Evolutionary conservation across 2,113 vertebrate genomes (phyloP).

Genomic region (Meriones unguiculatus): DNA sequence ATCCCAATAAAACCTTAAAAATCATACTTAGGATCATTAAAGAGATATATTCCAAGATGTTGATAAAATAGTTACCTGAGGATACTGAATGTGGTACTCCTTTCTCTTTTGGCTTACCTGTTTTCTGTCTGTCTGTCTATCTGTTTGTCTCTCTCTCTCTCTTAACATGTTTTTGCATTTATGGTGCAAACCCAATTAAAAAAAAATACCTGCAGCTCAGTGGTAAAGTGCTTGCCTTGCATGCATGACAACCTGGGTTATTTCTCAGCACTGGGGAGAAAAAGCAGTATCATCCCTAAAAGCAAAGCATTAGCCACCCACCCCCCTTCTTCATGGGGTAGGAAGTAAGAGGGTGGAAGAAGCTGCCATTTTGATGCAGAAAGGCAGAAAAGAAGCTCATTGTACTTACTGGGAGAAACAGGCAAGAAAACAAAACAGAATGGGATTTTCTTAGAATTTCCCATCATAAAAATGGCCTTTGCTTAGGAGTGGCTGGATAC

Average conservation of each 20-base stretch:
- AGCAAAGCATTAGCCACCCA: not conserved
- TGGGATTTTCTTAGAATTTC: not conserved
- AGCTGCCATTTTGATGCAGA: not conserved
- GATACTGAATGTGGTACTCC: not conserved
- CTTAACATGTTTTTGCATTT: not conserved
- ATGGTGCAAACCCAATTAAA: not conserved
- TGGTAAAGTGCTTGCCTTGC: not conserved
- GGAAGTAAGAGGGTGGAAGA: not conserved
- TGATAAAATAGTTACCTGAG: not conserved
- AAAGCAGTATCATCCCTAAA: not conserved
- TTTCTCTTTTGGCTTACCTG: not conserved
- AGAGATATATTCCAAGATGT: not conserved
- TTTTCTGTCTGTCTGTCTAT: not conserved
- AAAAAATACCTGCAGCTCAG: not conserved
- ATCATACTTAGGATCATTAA: not conserved
- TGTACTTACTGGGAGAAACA: not conserved
- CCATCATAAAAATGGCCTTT: not conserved
- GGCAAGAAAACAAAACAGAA: not conserved
- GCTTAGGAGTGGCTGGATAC: not conserved
- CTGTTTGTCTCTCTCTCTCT: no score
- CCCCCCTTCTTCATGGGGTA: not conserved
- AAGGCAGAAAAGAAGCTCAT: not conserved
- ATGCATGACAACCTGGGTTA: not conserved
- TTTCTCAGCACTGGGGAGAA: not conserved
- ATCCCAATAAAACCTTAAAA: slow-evolving; percentile 2